Conservation (phyloP, 2,113 vertebrate species). For the Seriola quinqueradiata region DNA sequence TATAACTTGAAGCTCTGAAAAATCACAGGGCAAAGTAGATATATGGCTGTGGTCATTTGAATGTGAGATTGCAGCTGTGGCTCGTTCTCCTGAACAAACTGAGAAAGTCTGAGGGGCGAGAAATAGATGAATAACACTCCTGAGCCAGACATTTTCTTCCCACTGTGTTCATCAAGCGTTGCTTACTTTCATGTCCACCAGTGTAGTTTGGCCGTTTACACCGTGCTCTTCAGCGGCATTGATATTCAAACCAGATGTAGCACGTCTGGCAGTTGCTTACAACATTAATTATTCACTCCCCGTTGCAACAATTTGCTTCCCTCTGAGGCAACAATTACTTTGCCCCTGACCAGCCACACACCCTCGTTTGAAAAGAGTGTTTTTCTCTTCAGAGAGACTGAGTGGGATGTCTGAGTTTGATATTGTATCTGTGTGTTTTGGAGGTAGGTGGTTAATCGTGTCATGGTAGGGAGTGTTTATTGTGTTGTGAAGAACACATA, state of each 20-base stretch:
- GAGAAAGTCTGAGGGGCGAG: background rate
- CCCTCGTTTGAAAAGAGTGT: constrained; percentile 39
- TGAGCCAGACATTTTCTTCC: constrained; percentile 11
- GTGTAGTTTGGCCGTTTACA: constrained; percentile 32
- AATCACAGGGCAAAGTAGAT: background rate
- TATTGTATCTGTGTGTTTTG: constrained; percentile 47
- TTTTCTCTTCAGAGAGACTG: constrained; percentile 33
- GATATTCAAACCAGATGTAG: constrained; percentile 67
- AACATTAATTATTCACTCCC: constrained; percentile 74
- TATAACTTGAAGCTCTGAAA: background rate
- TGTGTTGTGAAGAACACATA: constrained; percentile 49
- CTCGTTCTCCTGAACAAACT: background rate
- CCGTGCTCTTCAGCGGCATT: constrained; percentile 45
- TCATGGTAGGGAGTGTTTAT: constrained; percentile 54
- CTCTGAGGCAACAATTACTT: constrained; percentile 67
- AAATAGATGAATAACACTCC: background rate
- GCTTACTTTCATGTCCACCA: constrained; percentile 33
- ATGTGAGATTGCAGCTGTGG: background rate
- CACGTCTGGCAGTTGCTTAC: constrained; percentile 58
- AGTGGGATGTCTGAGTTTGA: constrained; percentile 45
- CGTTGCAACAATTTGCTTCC: constrained; percentile 67
- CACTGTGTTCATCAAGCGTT: background rate
- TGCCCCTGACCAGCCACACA: constrained; percentile 48
- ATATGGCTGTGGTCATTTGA: background rate
- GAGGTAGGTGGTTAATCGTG: constrained; percentile 57